phyloP scores from a whole-genome alignment of 2,888 invertebrate genomes.

The Parnassius mnemosyne region DNA sequence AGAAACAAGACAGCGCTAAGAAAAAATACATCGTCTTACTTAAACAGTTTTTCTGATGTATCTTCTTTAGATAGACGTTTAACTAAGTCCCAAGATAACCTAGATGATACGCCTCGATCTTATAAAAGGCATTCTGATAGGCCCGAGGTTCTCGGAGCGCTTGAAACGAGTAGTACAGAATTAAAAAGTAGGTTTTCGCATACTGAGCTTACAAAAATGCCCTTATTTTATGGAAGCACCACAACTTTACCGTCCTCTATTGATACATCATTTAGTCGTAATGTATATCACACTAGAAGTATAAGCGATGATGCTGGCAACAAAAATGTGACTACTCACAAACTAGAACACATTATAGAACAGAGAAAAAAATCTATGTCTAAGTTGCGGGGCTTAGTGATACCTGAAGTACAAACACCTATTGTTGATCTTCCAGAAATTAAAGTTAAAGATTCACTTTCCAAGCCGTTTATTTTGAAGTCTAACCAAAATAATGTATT shows the following conservation, averaged over 20 bases:
- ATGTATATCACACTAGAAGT: conserved; percentile 66
- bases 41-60: conserved; percentile 56
- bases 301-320: conserved; percentile 67
- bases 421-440: conserved; percentile 91
- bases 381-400: conserved; percentile 92
- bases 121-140: conserved; percentile 63
- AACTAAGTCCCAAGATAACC: conserved; percentile 74
- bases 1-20: conserved; percentile 51
- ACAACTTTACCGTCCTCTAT: conserved; percentile 57
- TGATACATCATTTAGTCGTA: conserved; percentile 53
- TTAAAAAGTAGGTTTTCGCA: conserved; percentile 38
- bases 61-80: conserved; percentile 68
- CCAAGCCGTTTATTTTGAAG: conserved; percentile 69
- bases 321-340: conserved; percentile 70
- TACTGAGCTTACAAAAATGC: conserved; percentile 52
- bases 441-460: conserved; percentile 84
- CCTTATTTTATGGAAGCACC: conserved; percentile 72
- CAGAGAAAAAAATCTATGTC: conserved; percentile 90
- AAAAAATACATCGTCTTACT: conserved; percentile 54
- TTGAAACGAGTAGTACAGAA: conserved; percentile 56
- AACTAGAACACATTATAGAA: conserved; percentile 88
- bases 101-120: conserved; percentile 72
- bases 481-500: conserved; percentile 51
- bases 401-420: conserved; percentile 87
- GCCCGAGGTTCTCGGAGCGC: conserved; percentile 76